phyloP scores from a whole-genome alignment of 1,140 invertebrate genomes.

The Aphis craccivora region DNA sequence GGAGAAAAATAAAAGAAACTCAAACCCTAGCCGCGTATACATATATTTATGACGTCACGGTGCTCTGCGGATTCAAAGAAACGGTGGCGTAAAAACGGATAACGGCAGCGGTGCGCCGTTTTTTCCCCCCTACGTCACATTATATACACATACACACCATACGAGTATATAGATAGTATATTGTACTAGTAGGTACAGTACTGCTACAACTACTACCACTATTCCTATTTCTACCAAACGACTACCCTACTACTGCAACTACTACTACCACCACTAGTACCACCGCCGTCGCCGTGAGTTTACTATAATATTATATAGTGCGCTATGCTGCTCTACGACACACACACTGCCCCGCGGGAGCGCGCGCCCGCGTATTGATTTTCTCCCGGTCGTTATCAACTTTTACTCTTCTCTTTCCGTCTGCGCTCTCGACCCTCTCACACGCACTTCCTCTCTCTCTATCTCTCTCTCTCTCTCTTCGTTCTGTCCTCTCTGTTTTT shows the following conservation, averaged over 20 bases:
- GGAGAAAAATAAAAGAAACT: neutral
- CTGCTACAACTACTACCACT: neutral
- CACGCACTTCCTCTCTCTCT: neutral
- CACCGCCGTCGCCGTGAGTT: neutral
- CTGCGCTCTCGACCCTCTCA: neutral
- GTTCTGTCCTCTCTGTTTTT: neutral
- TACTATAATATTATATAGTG: slow-evolving; percentile 16
- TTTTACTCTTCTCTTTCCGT: slow-evolving; percentile 41
- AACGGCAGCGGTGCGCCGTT: neutral
- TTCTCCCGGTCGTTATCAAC: slow-evolving; percentile 54
- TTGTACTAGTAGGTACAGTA: neutral
- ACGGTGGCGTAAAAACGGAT: neutral
- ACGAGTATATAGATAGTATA: neutral
- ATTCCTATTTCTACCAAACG: neutral
- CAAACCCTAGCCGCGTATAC: neutral
- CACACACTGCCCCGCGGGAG: neutral
- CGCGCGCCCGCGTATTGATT: slow-evolving; percentile 31
- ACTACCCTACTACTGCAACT: neutral
- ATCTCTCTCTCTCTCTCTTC: neutral
- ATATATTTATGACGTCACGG: slow-evolving; percentile 24
- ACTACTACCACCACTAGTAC: neutral
- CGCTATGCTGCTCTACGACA: neutral
- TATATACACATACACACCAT: no score
- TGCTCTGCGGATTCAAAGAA: neutral
- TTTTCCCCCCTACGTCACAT: neutral